phyloP scores from a whole-genome alignment of 2,888 invertebrate species.

The Gnatocerus cornutus region DNA sequence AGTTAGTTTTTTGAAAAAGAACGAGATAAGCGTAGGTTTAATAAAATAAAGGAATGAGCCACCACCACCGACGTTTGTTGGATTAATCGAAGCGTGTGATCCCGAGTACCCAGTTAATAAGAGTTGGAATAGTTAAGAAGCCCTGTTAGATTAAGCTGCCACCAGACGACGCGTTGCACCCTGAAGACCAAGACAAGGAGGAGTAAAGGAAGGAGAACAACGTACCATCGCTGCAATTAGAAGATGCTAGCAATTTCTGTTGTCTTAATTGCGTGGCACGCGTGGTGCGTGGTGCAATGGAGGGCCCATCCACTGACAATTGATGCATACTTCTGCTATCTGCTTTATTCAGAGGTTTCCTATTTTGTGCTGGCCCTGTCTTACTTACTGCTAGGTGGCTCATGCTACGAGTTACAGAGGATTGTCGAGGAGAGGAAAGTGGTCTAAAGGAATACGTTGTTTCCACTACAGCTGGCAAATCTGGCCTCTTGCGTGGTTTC shows the following conservation, averaged over 20 bases:
- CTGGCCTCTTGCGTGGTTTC: constrained; percentile 77
- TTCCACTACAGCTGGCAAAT: constrained; percentile 68
- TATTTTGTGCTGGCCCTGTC: constrained; percentile 68
- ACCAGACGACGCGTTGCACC: constrained; percentile 11
- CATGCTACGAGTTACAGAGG: constrained; percentile 81
- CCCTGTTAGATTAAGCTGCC: constrained; percentile 9
- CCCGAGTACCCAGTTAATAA: constrained; percentile 7
- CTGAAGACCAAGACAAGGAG: constrained; percentile 31
- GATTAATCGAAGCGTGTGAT: constrained; percentile 17
- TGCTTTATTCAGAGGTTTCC: constrained; percentile 66
- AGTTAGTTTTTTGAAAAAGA: constrained; percentile 6
- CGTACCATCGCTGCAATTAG: constrained; percentile 69
- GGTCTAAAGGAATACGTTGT: constrained; percentile 60
- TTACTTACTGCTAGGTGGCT: constrained; percentile 77
- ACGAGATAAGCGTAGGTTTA: constrained; percentile 2
- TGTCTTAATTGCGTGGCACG: constrained; percentile 70
- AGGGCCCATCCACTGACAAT: constrained; percentile 65
- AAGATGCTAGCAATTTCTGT: constrained; percentile 67
- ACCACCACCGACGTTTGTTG: constrained; percentile 52
- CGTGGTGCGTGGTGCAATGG: constrained; percentile 67
- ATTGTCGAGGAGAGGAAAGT: constrained; percentile 64
- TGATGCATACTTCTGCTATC: constrained; percentile 71
- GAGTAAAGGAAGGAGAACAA: constrained; percentile 44
- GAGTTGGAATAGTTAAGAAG: neutral
- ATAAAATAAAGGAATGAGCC: constrained; percentile 55